These are phyloP conservation scores for Litoditis marina DNA, from an alignment of 2,888 invertebrate species.

Conservation along the genomic window DNA sequence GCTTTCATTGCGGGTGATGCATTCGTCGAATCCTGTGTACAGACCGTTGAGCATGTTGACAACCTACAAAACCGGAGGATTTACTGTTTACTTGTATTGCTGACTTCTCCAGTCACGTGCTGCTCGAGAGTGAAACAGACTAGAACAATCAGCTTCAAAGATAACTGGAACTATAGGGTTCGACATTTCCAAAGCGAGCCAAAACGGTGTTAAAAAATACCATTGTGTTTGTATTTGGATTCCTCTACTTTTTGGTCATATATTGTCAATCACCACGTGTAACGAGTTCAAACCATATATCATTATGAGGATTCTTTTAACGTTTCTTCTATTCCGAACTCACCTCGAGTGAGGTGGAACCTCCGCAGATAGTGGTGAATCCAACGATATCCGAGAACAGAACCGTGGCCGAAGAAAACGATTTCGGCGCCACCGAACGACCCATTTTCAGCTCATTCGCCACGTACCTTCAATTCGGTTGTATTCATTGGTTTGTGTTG, in stretches of 20 bases:
- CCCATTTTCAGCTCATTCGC: conserved; percentile 58
- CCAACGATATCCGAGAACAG: conserved; percentile 51
- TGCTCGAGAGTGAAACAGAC: not conserved
- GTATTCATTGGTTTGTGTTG: not conserved
- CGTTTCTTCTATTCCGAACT: too few relatives aligned
- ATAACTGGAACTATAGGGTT: too few relatives aligned
- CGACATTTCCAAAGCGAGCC: too few relatives aligned
- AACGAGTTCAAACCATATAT: too few relatives aligned
- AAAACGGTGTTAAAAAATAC: not conserved
- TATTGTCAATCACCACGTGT: not conserved
- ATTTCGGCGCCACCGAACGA: conserved; percentile 53
- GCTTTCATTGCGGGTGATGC: conserved; percentile 45
- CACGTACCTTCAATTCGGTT: conserved; percentile 39
- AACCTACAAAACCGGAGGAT: conserved; percentile 35
- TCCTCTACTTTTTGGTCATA: not conserved
- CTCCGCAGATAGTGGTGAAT: conserved; percentile 57
- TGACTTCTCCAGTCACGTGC: not conserved
- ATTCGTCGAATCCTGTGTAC: conserved; percentile 58
- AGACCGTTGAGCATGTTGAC: conserved; percentile 58
- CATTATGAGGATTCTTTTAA: too few relatives aligned
- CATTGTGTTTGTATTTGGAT: not conserved
- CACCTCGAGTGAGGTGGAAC: conserved; percentile 57
- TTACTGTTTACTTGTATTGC: not conserved
- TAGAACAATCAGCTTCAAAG: too few relatives aligned
- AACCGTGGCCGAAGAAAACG: conserved; percentile 50